Evolutionary conservation across 2,888 invertebrate genomes (phyloP), one percentile per base, ranked within the genome.

Genomic region (Drosophila suboccidentalis): DNA sequence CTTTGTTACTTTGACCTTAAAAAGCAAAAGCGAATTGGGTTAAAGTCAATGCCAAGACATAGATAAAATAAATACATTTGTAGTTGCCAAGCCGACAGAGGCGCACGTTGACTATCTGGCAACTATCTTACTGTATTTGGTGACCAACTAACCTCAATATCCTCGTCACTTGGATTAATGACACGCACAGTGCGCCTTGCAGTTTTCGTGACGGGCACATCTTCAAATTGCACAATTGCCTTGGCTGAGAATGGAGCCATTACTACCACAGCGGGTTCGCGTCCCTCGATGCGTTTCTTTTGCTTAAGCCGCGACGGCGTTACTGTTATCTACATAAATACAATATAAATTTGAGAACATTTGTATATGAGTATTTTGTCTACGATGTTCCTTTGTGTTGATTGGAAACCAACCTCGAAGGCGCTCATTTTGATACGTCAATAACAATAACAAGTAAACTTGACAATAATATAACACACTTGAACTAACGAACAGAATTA

Each of bases 231-330:
- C 17, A 96, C 94, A 92, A 95, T 95, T 3, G 96, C 94, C 78
- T 94, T 94, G 61, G 94, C 92, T n/a, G 94, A 94, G 92, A 96
- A 96, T 1, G 96, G 95, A 11, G 95, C 95, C 81, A 96, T 93
- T 47, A 94, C 91, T 13, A 96, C 93, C 47, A 78, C 71, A 1
- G 91, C 82, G 8, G 92, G 92, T 78, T 91, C 93, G 80, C 74
- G 91, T 68, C 78, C 92, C 92, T 80, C 94, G 82, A 75, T 91
- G 77, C 87, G 90, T 90, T 85, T 91, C 66, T 90, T 90, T 49
- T 80, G 87, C 67, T 91, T 91, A 0, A 78, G 51, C 3, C 92
- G 88, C n/a, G 91, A 84, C 36, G 93, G 93, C 15, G 93, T 93
- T 22, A 93, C 71, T 54, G 82, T 89, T 39, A 93, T 88, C 93